These are phyloP conservation scores for Dendrolimus kikuchii DNA, from an alignment of 1,140 invertebrate genomes.

Conservation along the genomic window DNA sequence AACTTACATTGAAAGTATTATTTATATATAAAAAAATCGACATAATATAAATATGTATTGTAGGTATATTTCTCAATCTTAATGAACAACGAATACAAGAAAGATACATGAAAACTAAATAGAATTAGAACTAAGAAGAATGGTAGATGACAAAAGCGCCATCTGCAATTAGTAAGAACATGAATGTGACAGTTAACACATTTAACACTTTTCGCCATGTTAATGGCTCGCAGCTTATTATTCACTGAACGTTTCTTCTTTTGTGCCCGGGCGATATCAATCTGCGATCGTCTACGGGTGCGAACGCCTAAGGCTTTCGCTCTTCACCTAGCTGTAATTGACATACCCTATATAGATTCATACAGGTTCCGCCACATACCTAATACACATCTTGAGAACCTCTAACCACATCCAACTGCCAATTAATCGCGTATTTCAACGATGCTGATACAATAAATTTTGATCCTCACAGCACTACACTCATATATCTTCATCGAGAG, in stretches of 20 bases:
- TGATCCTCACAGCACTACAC: too few relatives aligned
- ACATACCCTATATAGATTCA: constrained; percentile 30
- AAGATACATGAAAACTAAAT: too few relatives aligned
- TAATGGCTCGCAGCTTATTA: constrained; percentile 23
- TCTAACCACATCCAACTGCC: constrained; percentile 34
- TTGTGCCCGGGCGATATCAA: constrained; percentile 35
- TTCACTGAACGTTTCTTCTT: constrained; percentile 32
- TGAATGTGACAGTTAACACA: background rate
- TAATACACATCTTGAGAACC: constrained; percentile 35
- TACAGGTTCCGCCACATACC: constrained; percentile 24
- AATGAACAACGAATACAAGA: too few relatives aligned
- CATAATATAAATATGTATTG: too few relatives aligned
- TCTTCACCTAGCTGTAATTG: constrained; percentile 39
- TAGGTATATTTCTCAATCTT: too few relatives aligned
- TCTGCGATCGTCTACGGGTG: constrained; percentile 26
- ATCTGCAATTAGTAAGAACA: background rate
- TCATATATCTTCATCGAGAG: too few relatives aligned
- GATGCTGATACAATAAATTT: too few relatives aligned
- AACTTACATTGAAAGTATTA: too few relatives aligned
- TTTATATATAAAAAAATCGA: too few relatives aligned
- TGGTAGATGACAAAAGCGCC: too few relatives aligned
- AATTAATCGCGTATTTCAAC: constrained; percentile 32
- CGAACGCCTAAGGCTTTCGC: constrained; percentile 30
- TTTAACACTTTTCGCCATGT: background rate
- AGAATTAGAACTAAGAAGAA: too few relatives aligned